These are phyloP conservation scores for Torymus aiolomorphi DNA, from an alignment of 2,888 invertebrate species.

Conservation along the genomic window DNA sequence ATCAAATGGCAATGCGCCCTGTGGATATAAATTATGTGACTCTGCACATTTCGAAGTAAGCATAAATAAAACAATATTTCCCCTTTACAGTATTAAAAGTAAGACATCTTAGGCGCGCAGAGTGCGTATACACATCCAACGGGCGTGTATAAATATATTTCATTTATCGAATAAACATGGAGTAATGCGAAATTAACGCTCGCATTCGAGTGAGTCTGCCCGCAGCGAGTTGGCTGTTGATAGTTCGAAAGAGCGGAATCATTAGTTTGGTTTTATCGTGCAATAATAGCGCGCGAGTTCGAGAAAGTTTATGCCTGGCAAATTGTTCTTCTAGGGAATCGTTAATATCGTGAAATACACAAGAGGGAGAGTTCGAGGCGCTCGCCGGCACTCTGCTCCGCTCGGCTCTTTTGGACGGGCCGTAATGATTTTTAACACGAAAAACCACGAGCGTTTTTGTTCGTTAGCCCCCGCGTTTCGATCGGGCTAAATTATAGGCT, in stretches of 20 bases:
- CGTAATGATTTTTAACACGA: slow-evolving; percentile 74
- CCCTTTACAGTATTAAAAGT: too few species aligned
- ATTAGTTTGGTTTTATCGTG: slow-evolving; percentile 70
- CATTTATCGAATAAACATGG: slow-evolving; percentile 32
- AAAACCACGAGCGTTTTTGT: slow-evolving; percentile 74
- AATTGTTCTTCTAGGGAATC: slow-evolving; percentile 73
- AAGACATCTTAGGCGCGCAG: too few species aligned
- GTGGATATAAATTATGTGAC: not conserved
- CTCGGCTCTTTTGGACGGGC: slow-evolving; percentile 51
- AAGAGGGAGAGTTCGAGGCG: slow-evolving; percentile 1
- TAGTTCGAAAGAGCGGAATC: slow-evolving; percentile 63
- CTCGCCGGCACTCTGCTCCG: not conserved
- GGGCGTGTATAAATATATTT: not conserved
- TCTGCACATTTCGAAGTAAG: too few species aligned
- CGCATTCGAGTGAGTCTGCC: slow-evolving; percentile 27
- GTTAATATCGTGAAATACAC: slow-evolving; percentile 66
- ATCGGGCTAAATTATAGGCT: slow-evolving; percentile 75
- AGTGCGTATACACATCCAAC: not conserved
- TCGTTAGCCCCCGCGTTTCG: slow-evolving; percentile 74
- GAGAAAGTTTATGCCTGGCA: slow-evolving; percentile 72
- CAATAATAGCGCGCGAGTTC: slow-evolving; percentile 68
- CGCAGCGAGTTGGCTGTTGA: slow-evolving; percentile 7
- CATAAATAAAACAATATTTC: too few species aligned
- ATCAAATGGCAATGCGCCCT: not conserved
- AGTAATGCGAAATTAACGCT: slow-evolving; percentile 38